phyloP scores from a whole-genome alignment of 2,888 invertebrate species.

The Campopleginae sp. region DNA sequence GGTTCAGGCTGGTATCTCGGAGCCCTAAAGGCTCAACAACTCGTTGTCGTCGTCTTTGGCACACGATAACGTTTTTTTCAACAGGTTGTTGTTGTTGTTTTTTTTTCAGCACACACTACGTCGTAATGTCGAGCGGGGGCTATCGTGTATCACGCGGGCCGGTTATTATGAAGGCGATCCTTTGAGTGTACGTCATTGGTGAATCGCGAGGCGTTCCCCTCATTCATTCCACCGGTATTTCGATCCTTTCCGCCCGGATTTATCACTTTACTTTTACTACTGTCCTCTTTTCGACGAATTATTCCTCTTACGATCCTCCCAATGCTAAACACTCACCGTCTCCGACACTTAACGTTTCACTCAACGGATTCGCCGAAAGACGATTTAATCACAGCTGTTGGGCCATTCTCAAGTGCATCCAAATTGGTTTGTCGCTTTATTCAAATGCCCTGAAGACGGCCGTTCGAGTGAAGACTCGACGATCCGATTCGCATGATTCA shows the following conservation, averaged over 20 bases:
- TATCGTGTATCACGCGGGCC: slow-evolving; percentile 52
- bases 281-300: slow-evolving; percentile 35
- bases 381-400: neutral
- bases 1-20: slow-evolving; percentile 69
- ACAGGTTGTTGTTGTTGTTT: no score
- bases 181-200: slow-evolving; percentile 22
- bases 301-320: neutral
- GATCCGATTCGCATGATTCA: slow-evolving; percentile 4
- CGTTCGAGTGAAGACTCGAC: neutral
- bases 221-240: slow-evolving; percentile 11
- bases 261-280: slow-evolving; percentile 48
- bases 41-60: slow-evolving; percentile 48
- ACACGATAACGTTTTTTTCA: slow-evolving; percentile 48
- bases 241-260: slow-evolving; percentile 37
- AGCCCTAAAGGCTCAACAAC: slow-evolving; percentile 52
- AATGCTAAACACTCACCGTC: slow-evolving; percentile 5
- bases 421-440: neutral
- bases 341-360: slow-evolving; percentile 38
- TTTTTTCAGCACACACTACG: neutral
- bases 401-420: neutral
- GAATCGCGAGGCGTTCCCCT: slow-evolving; percentile 36
- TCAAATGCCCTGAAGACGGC: neutral
- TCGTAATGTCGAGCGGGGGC: neutral
- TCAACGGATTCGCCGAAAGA: slow-evolving; percentile 33
- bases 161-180: slow-evolving; percentile 54